A percentile compares a stretch with the other conserved stretches of the same genome.
phyloP scores from a whole-genome alignment of 2,113 vertebrate genomes.

The Sapajus apella region DNA sequence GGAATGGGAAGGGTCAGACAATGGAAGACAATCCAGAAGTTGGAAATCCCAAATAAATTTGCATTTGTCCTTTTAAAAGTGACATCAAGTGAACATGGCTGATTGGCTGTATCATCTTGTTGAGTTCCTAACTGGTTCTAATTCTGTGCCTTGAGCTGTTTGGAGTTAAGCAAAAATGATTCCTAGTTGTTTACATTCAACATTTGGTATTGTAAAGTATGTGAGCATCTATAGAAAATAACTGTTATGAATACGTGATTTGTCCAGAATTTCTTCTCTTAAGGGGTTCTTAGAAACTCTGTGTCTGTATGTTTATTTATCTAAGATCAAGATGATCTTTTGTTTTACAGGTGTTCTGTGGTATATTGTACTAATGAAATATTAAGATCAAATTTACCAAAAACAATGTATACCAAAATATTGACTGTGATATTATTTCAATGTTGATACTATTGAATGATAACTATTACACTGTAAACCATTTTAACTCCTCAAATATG shows the following conservation, averaged over 20 bases:
- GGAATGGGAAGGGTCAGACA: not conserved
- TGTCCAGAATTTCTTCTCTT: constrained; percentile 13
- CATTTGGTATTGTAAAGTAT: not conserved
- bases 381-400: not conserved
- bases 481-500: constrained; percentile 8
- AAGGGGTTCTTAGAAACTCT: not conserved
- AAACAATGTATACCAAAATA: not conserved
- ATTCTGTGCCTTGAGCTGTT: not conserved
- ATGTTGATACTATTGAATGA: not conserved
- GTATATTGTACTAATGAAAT: not conserved
- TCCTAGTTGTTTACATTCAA: not conserved
- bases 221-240: constrained; percentile 5
- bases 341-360: not conserved
- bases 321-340: not conserved
- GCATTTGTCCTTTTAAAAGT: constrained; percentile 29
- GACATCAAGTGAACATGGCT: not conserved
- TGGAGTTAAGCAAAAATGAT: not conserved
- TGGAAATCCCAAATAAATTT: not conserved
- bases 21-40: not conserved
- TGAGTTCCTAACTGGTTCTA: not conserved
- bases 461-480: not conserved
- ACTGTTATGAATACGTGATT: not conserved
- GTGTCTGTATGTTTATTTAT: not conserved
- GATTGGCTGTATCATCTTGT: not conserved
- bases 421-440: not conserved